phyloP scores from a whole-genome alignment of 1,140 invertebrate species.

The Zaprionus inermis region DNA sequence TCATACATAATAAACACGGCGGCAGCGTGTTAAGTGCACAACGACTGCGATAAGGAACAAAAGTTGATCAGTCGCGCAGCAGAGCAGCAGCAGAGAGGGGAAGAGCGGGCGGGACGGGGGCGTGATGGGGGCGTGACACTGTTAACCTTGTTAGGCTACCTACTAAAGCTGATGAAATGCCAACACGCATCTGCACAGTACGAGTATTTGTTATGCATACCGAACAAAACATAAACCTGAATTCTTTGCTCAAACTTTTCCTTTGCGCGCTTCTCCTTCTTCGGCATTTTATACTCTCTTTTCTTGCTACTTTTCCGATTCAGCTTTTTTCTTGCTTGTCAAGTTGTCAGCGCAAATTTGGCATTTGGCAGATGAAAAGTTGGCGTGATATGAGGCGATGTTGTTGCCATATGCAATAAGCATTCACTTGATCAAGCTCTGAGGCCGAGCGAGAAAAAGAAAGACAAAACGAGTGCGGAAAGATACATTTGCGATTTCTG shows the following conservation, averaged over 20 bases:
- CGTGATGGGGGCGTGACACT: constrained; percentile 2
- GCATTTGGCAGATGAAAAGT: constrained; percentile 29
- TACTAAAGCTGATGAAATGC: constrained; percentile 49
- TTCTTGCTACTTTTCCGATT: constrained; percentile 8
- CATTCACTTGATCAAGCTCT: neutral
- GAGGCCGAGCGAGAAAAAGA: neutral
- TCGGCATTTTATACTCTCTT: too few species aligned
- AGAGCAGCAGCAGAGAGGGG: neutral
- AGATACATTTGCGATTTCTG: neutral
- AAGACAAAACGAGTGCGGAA: neutral
- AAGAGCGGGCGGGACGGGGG: neutral
- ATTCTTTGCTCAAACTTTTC: constrained; percentile 29
- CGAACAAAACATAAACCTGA: constrained; percentile 26
- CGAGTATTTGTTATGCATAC: constrained; percentile 53
- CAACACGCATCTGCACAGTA: constrained; percentile 33
- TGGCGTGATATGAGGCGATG: constrained; percentile 14
- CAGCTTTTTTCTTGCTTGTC: constrained; percentile 19
- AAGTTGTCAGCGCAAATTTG: constrained; percentile 49
- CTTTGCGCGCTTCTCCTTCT: neutral
- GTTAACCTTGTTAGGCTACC: constrained; percentile 50
- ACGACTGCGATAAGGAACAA: constrained; percentile 22
- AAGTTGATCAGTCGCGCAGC: constrained; percentile 50
- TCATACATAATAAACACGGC: constrained; percentile 79
- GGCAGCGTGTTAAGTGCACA: constrained; percentile 75
- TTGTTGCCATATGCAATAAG: constrained; percentile 15